Percentiles rank a stretch among this genome's conserved stretches.
phyloP scores from a whole-genome alignment of 2,113 vertebrate species.

The Hemichromis elongatus region DNA sequence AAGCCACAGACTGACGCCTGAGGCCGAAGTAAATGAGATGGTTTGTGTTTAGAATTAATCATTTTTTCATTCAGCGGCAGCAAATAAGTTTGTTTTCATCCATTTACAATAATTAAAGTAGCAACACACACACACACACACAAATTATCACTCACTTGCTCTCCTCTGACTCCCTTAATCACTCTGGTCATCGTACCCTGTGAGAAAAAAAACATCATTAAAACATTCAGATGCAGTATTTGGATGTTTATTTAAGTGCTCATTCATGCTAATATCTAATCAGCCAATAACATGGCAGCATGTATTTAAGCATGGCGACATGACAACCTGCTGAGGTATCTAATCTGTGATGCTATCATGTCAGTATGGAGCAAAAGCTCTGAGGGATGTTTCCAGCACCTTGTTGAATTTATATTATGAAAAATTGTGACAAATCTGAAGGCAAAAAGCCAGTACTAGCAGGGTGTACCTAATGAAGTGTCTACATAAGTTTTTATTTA shows the following conservation, averaged over 20 bases:
- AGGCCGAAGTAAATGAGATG: not conserved
- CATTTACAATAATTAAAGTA: not conserved
- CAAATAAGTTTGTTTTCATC: not conserved
- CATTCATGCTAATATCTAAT: not conserved
- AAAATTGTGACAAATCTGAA: not conserved
- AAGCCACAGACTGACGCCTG: not conserved
- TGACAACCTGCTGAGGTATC: not conserved
- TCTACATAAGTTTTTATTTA: not conserved
- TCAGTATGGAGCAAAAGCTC: not conserved
- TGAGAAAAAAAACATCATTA: not conserved
- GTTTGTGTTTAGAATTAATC: not conserved
- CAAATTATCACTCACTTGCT: constrained; percentile 71
- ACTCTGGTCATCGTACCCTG: constrained; percentile 60
- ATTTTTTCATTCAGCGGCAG: not conserved
- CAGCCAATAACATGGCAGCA: not conserved
- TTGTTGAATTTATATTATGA: not conserved
- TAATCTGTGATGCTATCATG: not conserved
- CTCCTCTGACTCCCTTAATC: constrained; percentile 76
- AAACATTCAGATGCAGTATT: not conserved
- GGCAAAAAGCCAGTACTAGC: not conserved
- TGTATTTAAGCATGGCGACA: not conserved
- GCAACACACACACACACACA: not conserved
- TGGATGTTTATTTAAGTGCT: not conserved
- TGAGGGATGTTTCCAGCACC: not conserved
- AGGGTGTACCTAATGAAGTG: not conserved